A percentile compares a stretch with the other conserved stretches of the same genome.
phyloP scores from a whole-genome alignment of 2,888 invertebrate genomes.

The Slavum lentiscoides region DNA sequence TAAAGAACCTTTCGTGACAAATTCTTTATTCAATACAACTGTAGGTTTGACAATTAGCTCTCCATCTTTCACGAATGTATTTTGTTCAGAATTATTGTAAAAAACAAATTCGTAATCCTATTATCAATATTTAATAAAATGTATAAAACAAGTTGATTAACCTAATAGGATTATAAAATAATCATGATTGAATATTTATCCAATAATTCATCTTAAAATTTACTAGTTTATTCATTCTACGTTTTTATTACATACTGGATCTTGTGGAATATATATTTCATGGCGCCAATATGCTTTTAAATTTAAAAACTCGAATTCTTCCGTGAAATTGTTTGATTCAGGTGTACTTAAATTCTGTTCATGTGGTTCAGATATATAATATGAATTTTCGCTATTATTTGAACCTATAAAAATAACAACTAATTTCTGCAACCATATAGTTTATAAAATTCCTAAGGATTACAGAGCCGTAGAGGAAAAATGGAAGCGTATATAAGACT shows the following conservation, averaged over 20 bases:
- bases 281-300: conserved; percentile 24
- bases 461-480: too few species aligned
- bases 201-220: background rate
- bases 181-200: background rate
- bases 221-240: background rate
- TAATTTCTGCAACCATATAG: too few species aligned
- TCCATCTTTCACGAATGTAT: conserved; percentile 41
- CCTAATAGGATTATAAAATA: background rate
- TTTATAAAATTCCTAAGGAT: too few species aligned
- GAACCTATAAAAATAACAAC: too few species aligned
- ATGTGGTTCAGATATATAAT: background rate
- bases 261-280: conserved; percentile 25
- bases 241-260: conserved; percentile 17
- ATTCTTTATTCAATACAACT: conserved; percentile 29
- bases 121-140: background rate
- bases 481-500: too few species aligned
- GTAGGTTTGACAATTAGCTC: conserved; percentile 48
- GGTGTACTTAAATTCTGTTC: background rate
- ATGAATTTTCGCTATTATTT: background rate
- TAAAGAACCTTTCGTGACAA: conserved; percentile 22
- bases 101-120: conserved; percentile 53
- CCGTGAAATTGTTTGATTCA: background rate
- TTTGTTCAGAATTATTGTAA: conserved; percentile 43
- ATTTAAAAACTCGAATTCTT: conserved; percentile 6
- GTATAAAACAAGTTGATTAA: background rate